phyloP scores from a whole-genome alignment of 2,113 vertebrate genomes.

The Dolichotis patagonum region DNA sequence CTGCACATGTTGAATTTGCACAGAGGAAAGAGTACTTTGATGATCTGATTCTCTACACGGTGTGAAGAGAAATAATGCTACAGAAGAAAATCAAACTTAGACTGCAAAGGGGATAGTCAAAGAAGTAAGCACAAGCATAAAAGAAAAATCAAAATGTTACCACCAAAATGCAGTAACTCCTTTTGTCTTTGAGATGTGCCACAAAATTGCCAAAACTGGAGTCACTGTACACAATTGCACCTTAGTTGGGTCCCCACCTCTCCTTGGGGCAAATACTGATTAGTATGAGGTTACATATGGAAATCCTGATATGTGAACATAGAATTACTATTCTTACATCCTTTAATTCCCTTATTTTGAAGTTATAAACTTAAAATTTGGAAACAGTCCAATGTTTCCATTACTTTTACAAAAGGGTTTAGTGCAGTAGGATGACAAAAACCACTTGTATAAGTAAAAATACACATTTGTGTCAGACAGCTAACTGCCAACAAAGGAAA shows the following conservation, averaged over 20 bases:
- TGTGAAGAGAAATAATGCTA: not conserved
- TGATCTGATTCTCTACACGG: not conserved
- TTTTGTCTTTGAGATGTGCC: not conserved
- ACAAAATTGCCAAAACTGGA: not conserved
- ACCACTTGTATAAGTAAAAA: conserved; percentile 13
- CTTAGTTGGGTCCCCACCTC: not conserved
- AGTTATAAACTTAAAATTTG: conserved; percentile 15
- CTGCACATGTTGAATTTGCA: not conserved
- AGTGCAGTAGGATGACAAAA: not conserved
- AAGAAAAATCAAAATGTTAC: not conserved
- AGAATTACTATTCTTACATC: not conserved
- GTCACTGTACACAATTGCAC: not conserved
- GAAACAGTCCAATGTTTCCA: not conserved
- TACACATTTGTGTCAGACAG: not conserved
- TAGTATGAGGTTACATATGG: not conserved
- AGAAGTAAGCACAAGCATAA: not conserved
- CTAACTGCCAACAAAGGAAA: not conserved
- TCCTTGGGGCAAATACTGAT: not conserved
- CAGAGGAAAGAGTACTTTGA: not conserved
- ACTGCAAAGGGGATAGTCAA: not conserved
- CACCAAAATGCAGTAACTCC: not conserved
- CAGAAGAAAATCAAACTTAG: not conserved
- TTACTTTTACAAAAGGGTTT: not conserved
- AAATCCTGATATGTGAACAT: not conserved
- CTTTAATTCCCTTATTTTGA: not conserved